Evolutionary conservation across 2,888 invertebrate genomes (phyloP), one percentile per base, ranked within the genome.

Genomic region (Entomobrya proxima): DNA sequence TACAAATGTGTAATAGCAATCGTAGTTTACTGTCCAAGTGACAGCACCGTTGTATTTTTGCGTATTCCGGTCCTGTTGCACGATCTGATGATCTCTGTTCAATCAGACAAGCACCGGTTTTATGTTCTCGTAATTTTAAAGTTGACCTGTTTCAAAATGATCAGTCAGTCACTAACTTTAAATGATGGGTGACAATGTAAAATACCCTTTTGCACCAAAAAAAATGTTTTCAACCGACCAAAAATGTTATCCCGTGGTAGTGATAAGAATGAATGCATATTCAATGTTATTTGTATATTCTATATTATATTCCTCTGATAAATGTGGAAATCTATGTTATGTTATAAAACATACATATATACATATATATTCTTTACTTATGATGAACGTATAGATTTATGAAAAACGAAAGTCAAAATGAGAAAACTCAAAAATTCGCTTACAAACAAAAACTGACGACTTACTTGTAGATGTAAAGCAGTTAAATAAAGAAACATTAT

Each of bases 391-490:
- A 85, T 78, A 78, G 44, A 79, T 79, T 55, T 79, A 74, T 58
- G 21, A 76, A 18, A 47, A 37, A 37, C 55, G 75, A 55, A 52
- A 76, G 72, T 83, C 52, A 64, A 58, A 74, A 35, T 61, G 67
- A 80, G 32, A 75, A 58, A 78, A 85, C 85, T 85, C 85, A 85
- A 85, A 61, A 78, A 85, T 72, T 79, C 85, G 85, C 85, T 85
- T 85, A 85, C 79, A 79, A 64, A 64, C 35, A 61, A 75, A 55
- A 85, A 85, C 85, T 77, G 85, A 85, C 85, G 85, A 85, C 85
- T 85, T 85, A 85, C 61, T 67, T 79, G 78, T 85, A 85, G 85
- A 72, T 85, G 24, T 79, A 85, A 52, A 69, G 77, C 79, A 40
- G 69, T 40, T 74, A 85, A 72, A 52, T n/a, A 85, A 72, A 37